These are phyloP conservation scores for Eumerus sabulonum DNA, from an alignment of 2,888 invertebrate species.

Conservation along the genomic window DNA sequence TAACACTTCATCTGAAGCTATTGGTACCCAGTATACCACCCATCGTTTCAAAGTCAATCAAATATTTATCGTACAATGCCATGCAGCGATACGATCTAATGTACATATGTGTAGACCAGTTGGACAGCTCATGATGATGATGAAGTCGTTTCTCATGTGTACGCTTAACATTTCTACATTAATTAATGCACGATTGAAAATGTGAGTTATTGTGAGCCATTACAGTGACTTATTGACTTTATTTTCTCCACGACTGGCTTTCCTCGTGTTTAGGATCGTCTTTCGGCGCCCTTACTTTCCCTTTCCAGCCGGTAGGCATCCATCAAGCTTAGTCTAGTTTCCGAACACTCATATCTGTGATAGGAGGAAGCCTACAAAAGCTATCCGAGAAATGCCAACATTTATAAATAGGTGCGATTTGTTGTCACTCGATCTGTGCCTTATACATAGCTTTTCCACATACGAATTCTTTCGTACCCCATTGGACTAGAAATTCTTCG, in stretches of 20 bases:
- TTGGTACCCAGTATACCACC: conserved; percentile 48
- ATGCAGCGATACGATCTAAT: conserved; percentile 46
- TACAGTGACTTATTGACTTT: conserved; percentile 65
- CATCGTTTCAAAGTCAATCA: conserved; percentile 66
- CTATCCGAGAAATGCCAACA: neutral
- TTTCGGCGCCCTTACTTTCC: no score
- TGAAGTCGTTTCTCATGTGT: conserved; percentile 66
- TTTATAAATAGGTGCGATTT: no score
- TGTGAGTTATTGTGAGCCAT: conserved; percentile 63
- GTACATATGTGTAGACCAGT: no score
- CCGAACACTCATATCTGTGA: no score
- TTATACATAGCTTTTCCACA: no score
- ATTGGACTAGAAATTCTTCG: no score
- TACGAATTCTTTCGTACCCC: no score
- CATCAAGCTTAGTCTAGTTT: no score
- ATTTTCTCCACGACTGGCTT: conserved; percentile 9
- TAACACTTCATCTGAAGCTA: no score
- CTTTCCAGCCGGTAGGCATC: no score
- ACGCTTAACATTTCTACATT: conserved; percentile 65
- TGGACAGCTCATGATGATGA: conserved; percentile 41
- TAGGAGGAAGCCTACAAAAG: neutral
- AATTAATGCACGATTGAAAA: conserved; percentile 65
- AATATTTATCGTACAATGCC: conserved; percentile 55
- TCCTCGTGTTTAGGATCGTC: no score
- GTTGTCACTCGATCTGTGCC: no score